Conservation (phyloP, 2,888 invertebrate species). For the Euproctis similis region DNA sequence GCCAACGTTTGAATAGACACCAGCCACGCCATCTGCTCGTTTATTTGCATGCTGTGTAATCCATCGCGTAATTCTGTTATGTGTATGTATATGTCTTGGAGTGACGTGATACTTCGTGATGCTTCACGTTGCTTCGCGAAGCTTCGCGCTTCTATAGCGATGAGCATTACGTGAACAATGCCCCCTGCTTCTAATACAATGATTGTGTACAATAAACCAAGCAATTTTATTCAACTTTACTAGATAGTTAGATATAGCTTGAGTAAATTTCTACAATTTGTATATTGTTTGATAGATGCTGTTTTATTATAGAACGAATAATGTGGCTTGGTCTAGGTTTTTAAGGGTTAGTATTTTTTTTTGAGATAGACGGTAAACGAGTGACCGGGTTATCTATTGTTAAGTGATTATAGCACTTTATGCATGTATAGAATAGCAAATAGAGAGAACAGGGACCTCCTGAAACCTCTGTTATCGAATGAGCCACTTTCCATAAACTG, state of each 20-base stretch:
- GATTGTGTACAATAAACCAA: constrained; percentile 15
- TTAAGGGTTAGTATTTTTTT: no score
- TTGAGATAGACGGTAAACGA: no score
- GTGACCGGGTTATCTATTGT: no score
- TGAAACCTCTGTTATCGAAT: no score
- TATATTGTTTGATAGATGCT: constrained; percentile 4
- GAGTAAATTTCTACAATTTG: constrained; percentile 7
- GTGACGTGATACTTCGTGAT: constrained; percentile 10
- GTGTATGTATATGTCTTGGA: constrained; percentile 51
- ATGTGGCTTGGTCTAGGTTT: no score
- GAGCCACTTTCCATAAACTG: no score
- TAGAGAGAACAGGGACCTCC: no score
- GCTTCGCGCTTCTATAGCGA: constrained; percentile 9
- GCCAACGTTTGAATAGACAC: constrained; percentile 63
- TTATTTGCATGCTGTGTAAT: constrained; percentile 57
- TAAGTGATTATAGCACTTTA: no score
- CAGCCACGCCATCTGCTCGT: constrained; percentile 69
- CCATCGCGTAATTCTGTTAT: constrained; percentile 45
- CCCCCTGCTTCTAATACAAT: constrained; percentile 16
- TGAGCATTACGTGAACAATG: constrained; percentile 31
- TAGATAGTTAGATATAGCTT: no score
- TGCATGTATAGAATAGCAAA: no score
- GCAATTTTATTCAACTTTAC: constrained; percentile 14
- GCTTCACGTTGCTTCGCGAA: background rate
- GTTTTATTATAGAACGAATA: background rate